Evolutionary conservation across 2,888 invertebrate genomes (phyloP), one percentile per base, ranked within the genome.

Genomic region (Hyalella azteca): DNA sequence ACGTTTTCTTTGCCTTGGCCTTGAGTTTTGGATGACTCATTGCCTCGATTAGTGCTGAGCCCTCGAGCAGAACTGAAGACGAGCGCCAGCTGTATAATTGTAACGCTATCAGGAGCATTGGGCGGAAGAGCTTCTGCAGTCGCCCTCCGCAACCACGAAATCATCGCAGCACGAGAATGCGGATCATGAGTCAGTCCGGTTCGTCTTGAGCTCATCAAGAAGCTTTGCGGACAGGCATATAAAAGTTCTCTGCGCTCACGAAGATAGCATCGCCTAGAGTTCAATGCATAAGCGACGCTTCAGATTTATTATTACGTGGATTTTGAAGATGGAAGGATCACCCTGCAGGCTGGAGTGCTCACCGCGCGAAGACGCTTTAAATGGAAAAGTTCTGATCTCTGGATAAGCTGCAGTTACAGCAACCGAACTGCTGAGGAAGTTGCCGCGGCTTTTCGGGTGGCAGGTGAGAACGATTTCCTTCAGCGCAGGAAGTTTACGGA

Each of bases 371-470:
- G 54, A 26, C 29, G 54, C 22, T 54, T 54, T 22, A 54, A 26
- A 22, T 26, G 7, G 29, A 19, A 22, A n/a, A 54, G 26, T 13
- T 54, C 54, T 11, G 54, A 54, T 22, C 54, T 22, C 26, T 15
- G 26, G 22, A 19, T 7, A 22, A 13, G 22, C 29, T 54, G 7
- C 26, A 54, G 54, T 54, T 54, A 54, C 54, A 19, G 54, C 26
- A 26, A 4, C 26, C 54, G 29, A 54, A 54, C 66, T 66, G 66
- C 19, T 7, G 36, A 66, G 66, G 66, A 66, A 66, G 66, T 66
- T 19, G 66, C 36, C 36, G 66, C 11, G 19, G n/a, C 66, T 66
- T 36, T 19, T 19, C 66, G 36, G 36, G 36, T 66, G 66, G 36
- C 15, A 7, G 66, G 66, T 19, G 32, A 36, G 19, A 66, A 66